Conservation (phyloP, 2,888 invertebrate species). For the Lutraria lutraria region DNA sequence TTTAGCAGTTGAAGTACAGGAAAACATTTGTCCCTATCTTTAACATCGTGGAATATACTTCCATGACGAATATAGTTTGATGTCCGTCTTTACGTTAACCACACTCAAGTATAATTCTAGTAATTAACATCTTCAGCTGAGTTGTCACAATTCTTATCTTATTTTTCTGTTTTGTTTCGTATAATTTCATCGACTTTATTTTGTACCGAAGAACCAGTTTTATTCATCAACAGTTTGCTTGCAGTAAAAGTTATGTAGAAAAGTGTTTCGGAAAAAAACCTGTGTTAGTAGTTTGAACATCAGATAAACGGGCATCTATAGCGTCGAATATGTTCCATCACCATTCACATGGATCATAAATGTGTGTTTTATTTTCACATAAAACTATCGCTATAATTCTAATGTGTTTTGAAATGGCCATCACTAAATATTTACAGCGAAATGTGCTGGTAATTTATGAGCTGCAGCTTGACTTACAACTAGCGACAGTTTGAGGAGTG, state of each 20-base stretch:
- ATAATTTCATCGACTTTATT: no score
- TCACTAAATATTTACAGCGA: constrained; percentile 21
- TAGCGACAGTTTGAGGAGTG: constrained; percentile 34
- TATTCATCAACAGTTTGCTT: neutral
- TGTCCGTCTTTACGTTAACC: neutral
- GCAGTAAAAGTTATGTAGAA: neutral
- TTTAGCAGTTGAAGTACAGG: no score
- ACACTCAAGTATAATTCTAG: no score
- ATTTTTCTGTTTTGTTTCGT: no score
- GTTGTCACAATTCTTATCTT: no score
- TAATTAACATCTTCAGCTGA: no score
- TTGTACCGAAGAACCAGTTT: neutral
- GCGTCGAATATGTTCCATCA: constrained; percentile 1
- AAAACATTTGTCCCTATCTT: no score
- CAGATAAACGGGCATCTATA: neutral
- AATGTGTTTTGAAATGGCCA: constrained; percentile 19
- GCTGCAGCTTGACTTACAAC: neutral
- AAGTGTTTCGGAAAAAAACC: neutral
- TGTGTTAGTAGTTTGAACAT: neutral
- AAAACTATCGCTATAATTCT: neutral
- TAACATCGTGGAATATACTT: no score
- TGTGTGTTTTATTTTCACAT: constrained; percentile 19
- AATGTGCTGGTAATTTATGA: constrained; percentile 26
- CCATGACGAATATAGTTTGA: no score
- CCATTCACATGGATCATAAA: constrained; percentile 16